phyloP scores from a whole-genome alignment of 1,140 invertebrate species.

The Stegodyphus mimosarum region DNA sequence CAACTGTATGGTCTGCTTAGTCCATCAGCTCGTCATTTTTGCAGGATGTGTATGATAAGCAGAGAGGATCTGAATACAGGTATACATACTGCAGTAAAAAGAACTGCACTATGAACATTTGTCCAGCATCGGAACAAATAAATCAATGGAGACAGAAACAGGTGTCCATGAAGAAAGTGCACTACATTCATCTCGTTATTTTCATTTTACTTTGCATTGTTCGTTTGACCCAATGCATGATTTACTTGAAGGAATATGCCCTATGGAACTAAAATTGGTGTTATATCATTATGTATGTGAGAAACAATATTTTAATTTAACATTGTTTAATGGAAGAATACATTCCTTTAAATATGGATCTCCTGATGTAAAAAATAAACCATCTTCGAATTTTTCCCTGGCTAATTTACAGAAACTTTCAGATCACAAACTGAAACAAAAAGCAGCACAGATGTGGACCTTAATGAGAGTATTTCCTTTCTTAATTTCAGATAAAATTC shows the following conservation, averaged over 20 bases:
- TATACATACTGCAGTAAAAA: not conserved
- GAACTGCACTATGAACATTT: not conserved
- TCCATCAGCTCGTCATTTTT: constrained; percentile 21
- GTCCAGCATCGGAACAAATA: not conserved
- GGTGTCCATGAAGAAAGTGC: not conserved
- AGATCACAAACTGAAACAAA: constrained; percentile 19
- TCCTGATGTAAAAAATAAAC: constrained; percentile 14
- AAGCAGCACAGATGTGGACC: constrained; percentile 1
- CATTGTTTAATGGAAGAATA: not conserved
- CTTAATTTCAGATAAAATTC: not conserved
- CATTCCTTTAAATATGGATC: constrained; percentile 21
- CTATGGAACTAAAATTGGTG: constrained; percentile 12
- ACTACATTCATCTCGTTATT: constrained; percentile 2
- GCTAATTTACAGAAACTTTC: not conserved
- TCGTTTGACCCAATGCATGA: constrained; percentile 22
- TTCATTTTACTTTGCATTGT: constrained; percentile 9
- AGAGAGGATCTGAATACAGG: not conserved
- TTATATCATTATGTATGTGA: constrained; percentile 8
- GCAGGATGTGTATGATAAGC: not conserved
- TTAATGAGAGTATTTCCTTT: constrained; percentile 3
- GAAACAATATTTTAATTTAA: constrained; percentile 1
- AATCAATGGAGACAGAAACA: not conserved
- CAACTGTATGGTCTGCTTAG: constrained; percentile 12
- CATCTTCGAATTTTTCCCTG: constrained; percentile 9
- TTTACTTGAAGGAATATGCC: constrained; percentile 10